A percentile compares a stretch with the other conserved stretches of the same genome.
Conservation (phyloP, 2,113 vertebrate species). For the Syngnathus floridae region DNA sequence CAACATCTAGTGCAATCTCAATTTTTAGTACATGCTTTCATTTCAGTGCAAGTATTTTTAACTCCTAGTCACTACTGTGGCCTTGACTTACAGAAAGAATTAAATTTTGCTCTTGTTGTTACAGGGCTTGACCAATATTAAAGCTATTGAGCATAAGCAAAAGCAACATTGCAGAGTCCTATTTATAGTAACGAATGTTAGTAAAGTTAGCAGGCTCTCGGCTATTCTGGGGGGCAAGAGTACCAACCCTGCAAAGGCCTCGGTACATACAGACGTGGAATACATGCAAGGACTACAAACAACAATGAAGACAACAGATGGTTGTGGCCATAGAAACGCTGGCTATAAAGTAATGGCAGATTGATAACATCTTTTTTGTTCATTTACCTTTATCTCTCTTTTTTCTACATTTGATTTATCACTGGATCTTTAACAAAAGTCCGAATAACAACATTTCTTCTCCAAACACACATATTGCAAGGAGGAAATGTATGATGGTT, state of each 20-base stretch:
- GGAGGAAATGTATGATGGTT: slow-evolving; percentile 25
- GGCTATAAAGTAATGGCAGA: slow-evolving; percentile 50
- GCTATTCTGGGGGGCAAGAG: slow-evolving; percentile 57
- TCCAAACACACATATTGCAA: slow-evolving; percentile 8
- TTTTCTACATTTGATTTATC: slow-evolving; percentile 47
- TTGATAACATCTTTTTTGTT: slow-evolving; percentile 50
- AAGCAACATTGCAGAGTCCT: slow-evolving; percentile 39
- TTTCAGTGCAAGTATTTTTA: background rate
- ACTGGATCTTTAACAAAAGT: slow-evolving; percentile 38
- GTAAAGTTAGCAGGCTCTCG: slow-evolving; percentile 48
- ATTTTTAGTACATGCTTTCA: background rate
- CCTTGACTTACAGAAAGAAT: background rate
- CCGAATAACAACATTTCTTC: slow-evolving; percentile 20
- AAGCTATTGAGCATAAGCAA: slow-evolving; percentile 32
- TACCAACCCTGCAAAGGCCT: slow-evolving; percentile 40
- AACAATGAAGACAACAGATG: slow-evolving; percentile 62
- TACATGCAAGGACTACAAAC: slow-evolving; percentile 28
- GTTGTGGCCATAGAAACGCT: slow-evolving; percentile 43
- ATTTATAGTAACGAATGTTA: slow-evolving; percentile 66
- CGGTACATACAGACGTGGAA: slow-evolving; percentile 27
- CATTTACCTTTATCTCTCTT: slow-evolving; percentile 36
- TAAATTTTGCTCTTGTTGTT: slow-evolving; percentile 11
- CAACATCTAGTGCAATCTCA: background rate
- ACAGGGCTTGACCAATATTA: slow-evolving; percentile 8
- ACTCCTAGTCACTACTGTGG: slow-evolving; percentile 10